These are phyloP conservation scores for Anolis apletophallus DNA, from an alignment of 2,797 vertebrate genomes.

Conservation along the genomic window DNA sequence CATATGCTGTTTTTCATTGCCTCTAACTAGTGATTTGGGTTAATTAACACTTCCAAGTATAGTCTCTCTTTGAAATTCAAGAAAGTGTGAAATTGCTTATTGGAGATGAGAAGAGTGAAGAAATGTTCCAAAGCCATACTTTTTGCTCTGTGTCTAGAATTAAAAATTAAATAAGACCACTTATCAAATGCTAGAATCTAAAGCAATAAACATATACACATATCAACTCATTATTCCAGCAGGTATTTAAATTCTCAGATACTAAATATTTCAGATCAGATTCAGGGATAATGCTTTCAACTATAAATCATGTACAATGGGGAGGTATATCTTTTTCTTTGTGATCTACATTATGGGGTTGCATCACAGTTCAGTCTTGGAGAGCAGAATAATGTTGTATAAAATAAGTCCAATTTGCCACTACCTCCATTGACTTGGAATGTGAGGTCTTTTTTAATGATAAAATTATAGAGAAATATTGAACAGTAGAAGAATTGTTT, in stretches of 20 bases:
- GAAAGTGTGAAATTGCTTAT: constrained; percentile 74
- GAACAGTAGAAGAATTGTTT: background rate
- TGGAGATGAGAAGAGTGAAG: constrained; percentile 67
- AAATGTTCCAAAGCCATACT: constrained; percentile 58
- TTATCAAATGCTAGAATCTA: constrained; percentile 34
- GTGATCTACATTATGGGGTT: background rate
- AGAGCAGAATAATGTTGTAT: background rate
- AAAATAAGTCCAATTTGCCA: background rate
- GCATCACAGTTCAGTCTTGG: background rate
- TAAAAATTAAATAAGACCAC: constrained; percentile 59
- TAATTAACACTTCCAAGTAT: constrained; percentile 75
- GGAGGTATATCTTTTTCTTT: background rate
- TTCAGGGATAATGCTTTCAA: constrained; percentile 38
- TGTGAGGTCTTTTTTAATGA: background rate
- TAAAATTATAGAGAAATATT: background rate
- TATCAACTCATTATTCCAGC: constrained; percentile 12
- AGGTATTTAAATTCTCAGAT: constrained; percentile 35
- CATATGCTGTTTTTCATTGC: constrained; percentile 58
- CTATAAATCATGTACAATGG: constrained; percentile 9
- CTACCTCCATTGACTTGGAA: background rate
- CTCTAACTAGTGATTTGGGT: constrained; percentile 65
- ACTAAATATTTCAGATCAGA: constrained; percentile 47
- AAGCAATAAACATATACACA: constrained; percentile 36
- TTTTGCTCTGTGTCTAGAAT: constrained; percentile 47
- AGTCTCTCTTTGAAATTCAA: constrained; percentile 68